Conservation (phyloP, 2,113 vertebrate species). For the Microcebus jonahi region DNA sequence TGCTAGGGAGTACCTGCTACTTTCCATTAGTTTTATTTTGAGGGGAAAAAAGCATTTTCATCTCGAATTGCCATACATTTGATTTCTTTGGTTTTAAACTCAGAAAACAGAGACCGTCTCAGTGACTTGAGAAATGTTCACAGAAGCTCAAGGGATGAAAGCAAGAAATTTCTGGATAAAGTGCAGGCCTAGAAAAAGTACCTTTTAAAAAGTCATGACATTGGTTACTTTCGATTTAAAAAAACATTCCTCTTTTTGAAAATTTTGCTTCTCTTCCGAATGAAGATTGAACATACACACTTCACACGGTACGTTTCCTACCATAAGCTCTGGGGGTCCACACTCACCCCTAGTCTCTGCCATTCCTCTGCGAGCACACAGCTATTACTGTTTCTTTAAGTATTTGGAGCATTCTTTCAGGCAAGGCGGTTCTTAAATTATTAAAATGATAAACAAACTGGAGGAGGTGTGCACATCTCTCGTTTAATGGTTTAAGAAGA, state of each 20-base stretch:
- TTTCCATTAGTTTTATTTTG: not conserved
- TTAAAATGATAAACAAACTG: not conserved
- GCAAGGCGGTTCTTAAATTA: not conserved
- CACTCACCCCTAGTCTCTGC: not conserved
- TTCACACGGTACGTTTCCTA: not conserved
- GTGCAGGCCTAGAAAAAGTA: not conserved
- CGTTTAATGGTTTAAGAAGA: not conserved
- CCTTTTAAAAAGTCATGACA: not conserved
- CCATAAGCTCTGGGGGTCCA: not conserved
- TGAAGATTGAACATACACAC: not conserved
- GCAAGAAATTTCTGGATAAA: not conserved
- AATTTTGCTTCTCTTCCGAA: constrained; percentile 6
- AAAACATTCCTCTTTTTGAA: not conserved
- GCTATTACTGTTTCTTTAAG: not conserved
- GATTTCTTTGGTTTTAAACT: not conserved
- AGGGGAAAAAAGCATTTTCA: not conserved
- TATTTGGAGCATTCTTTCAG: not conserved
- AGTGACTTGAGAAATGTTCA: not conserved
- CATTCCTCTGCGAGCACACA: not conserved
- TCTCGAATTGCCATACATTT: not conserved
- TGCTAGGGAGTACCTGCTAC: not conserved
- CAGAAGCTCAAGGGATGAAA: not conserved
- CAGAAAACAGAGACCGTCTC: not conserved
- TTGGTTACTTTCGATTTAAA: not conserved
- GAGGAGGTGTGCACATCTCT: not conserved